These are phyloP conservation scores for Odontophorus gujanensis DNA, from an alignment of 2,113 vertebrate genomes.

Conservation along the genomic window DNA sequence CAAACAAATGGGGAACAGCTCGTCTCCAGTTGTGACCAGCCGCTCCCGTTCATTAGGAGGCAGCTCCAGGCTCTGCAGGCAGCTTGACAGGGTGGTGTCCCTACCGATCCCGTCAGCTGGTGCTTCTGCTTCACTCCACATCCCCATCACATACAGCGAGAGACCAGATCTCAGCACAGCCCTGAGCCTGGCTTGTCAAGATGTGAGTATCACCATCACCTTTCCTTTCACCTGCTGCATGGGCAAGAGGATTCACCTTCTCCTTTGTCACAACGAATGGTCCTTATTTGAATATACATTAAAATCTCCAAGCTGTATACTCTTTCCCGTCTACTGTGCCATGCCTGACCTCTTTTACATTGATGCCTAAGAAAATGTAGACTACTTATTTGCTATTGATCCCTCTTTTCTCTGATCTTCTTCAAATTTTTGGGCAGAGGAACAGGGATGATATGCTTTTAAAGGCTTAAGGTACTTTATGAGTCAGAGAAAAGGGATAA, in stretches of 20 bases:
- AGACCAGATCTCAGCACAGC: background rate
- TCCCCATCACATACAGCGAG: background rate
- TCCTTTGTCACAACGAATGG: rapidly evolving
- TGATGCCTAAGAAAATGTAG: background rate
- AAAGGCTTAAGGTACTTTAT: background rate
- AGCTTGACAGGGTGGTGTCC: conserved; percentile 35
- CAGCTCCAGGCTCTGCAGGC: conserved; percentile 24
- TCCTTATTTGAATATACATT: background rate
- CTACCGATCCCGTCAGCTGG: background rate
- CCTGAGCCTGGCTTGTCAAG: background rate
- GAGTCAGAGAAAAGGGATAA: conserved; percentile 35
- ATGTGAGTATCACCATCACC: background rate
- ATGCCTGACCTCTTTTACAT: background rate
- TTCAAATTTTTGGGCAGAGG: conserved; percentile 32
- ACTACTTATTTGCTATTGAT: conserved; percentile 25
- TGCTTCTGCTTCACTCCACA: background rate
- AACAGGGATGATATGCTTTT: background rate
- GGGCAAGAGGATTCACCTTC: background rate
- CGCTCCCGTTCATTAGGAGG: conserved; percentile 42
- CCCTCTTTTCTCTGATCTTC: conserved; percentile 15
- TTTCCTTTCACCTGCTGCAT: background rate
- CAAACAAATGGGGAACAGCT: conserved; percentile 64
- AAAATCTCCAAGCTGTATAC: background rate
- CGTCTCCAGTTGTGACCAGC: conserved; percentile 57
- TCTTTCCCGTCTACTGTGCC: background rate